A percentile compares a stretch with the other conserved stretches of the same genome.
These are phyloP conservation scores for Drosophila ochracea DNA, from an alignment of 2,888 invertebrate genomes.

Conservation along the genomic window DNA sequence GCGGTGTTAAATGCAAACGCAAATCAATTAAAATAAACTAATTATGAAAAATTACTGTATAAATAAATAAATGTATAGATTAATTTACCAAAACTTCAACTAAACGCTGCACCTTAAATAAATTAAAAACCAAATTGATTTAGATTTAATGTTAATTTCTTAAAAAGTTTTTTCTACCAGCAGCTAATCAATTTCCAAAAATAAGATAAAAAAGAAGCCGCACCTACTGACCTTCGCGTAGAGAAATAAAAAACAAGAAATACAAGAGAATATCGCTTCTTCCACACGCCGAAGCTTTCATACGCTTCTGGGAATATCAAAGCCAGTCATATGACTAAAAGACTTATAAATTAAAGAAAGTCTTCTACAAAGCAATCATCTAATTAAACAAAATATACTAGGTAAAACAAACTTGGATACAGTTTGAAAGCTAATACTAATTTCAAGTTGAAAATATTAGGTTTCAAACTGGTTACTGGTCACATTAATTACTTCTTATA, in stretches of 20 bases:
- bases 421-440: slow-evolving; percentile 3
- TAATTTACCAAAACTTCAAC: neutral
- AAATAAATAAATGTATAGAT: neutral
- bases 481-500: neutral
- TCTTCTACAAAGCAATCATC: neutral
- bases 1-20: neutral
- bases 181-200: slow-evolving; percentile 25
- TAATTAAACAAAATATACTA: neutral
- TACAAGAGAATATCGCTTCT: neutral
- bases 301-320: slow-evolving; percentile 9
- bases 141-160: neutral
- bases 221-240: slow-evolving; percentile 61
- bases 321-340: neutral
- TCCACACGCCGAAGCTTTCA: slow-evolving; percentile 16
- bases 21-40: neutral
- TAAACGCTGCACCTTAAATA: neutral
- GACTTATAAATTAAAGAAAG: neutral
- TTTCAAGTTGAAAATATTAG: slow-evolving; percentile 17
- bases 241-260: slow-evolving; percentile 59
- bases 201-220: slow-evolving; percentile 22
- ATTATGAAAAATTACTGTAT: neutral
- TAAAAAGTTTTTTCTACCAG: slow-evolving; percentile 1
- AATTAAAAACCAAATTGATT: neutral
- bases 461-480: slow-evolving; percentile 1
- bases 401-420: neutral